A percentile compares a stretch with the other conserved stretches of the same genome.
These are phyloP conservation scores for Bombyx mori DNA, from an alignment of 1,140 invertebrate species.

Conservation along the genomic window ASM3026992v2 NC_085112.1:4690501-4691000, in stretches of 20 bases:
- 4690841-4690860: too few species aligned
- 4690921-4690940: conserved; percentile 23
- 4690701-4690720: conserved; percentile 8
- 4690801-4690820: conserved; percentile 10
- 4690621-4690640: conserved; percentile 12
- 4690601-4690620: conserved; percentile 13
- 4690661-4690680: conserved; percentile 19
- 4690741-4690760: conserved; percentile 12
- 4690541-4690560: background rate
- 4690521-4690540: too few species aligned
- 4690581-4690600: conserved; percentile 3
- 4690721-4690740: conserved; percentile 15
- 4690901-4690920: conserved; percentile 25
- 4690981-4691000: conserved; percentile 21
- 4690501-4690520: background rate
- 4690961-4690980: conserved; percentile 19
- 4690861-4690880: background rate
- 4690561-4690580: conserved; percentile 8
- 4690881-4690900: background rate
- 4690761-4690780: conserved; percentile 13
- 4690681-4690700: conserved; percentile 15
- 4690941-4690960: conserved; percentile 3
- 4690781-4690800: conserved; percentile 15
- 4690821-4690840: conserved; percentile 12
- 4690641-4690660: conserved; percentile 15